Evolutionary conservation across 64 coral and sea anemone species (phyloP), one percentile per base, ranked within the genome.

Genomic region (Acropora yongei): DNA sequence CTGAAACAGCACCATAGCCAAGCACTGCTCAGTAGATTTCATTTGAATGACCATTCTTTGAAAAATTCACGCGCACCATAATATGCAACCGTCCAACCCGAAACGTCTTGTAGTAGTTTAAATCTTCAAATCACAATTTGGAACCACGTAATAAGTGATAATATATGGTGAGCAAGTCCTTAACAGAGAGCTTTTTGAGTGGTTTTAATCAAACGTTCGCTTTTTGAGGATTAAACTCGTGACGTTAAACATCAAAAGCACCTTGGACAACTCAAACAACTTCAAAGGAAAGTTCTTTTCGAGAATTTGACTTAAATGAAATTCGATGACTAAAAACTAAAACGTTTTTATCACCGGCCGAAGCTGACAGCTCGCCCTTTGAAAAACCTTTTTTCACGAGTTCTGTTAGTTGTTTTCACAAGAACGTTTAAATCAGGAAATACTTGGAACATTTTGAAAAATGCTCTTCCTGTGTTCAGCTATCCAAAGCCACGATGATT

Each of bases 351-450:
- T 63, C 14, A 63, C 30, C 30, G 30, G 30, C 30, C 30, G 30
- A 30, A 63, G 60, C 60, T 71, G 17, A 71, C 20, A 81, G 39
- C 50, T 60, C 51, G 39, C 6, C n/a, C 51, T 81, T 40, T 41
- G 10, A 63, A 30, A 30, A 30, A 63, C 10, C 8, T 63, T 55
- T 63, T 63, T 2, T 13, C 60, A 13, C 16, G 6, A 40, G 79
- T 41, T 60, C 30, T 8, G 3, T 5, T 4, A 19, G 68, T 71
- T 20, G 5, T 4, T 71, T 19, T 14, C 68, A 4, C 18, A 20
- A 30, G 17, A 1, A 76, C 6, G 39, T 46, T 10, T 68, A 18
- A 84, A 71, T 43, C 82, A 85, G 82, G 82, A 85, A 85, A 85
- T 85, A 71, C 58, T 71, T 14, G 44, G 44, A 48, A 71, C 42